Evolutionary conservation across 2,797 vertebrate genomes (phyloP), one percentile per base, ranked within the genome.

Genomic region (Zenarchopterus dispar): DNA sequence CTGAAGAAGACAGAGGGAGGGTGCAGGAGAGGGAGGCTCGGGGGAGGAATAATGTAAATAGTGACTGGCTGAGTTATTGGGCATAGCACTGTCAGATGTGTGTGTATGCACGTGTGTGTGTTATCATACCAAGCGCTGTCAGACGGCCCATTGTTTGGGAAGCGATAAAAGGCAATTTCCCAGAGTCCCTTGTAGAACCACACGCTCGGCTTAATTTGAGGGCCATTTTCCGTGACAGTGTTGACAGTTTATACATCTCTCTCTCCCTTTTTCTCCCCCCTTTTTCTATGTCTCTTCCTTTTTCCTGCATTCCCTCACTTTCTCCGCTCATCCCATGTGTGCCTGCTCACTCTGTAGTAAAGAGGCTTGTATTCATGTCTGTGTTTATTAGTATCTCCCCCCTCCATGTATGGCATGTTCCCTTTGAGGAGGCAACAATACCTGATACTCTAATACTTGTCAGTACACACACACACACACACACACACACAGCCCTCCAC

Each of bases 101-200:
- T 67, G 62, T 44, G 67, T 22, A 13, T 68, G 73, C 63, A 66
- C 71, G 72, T 71, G 82, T 70, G 76, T 84, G 87, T 79, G 81
- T 93, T 93, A 93, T 94, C 90, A 73, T 85, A 88, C 69, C 81
- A 81, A 81, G 80, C 60, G 78, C 91, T 93, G 92, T 93, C 93
- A 94, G 91, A 84, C 88, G 73, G 88, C 64, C 91, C 70, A 93
- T 94, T 94, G 93, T 94, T 94, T 93, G 88, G 88, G 85, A 88
- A 88, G 88, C 85, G 93, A 94, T 94, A 93, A 94, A 94, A 93
- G 90, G 88, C 92, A 90, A 91, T 92, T 93, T 94, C 91, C 89
- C 87, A 83, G 89, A 89, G 90, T 90, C 92, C 83, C 88, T 91
- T 84, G 88, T 89, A 77, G 89, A 90, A 86, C 89, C 84, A 84